These are phyloP conservation scores for Illadopsis cleaveri DNA, from an alignment of 2,113 vertebrate genomes.

Conservation along the genomic window DNA sequence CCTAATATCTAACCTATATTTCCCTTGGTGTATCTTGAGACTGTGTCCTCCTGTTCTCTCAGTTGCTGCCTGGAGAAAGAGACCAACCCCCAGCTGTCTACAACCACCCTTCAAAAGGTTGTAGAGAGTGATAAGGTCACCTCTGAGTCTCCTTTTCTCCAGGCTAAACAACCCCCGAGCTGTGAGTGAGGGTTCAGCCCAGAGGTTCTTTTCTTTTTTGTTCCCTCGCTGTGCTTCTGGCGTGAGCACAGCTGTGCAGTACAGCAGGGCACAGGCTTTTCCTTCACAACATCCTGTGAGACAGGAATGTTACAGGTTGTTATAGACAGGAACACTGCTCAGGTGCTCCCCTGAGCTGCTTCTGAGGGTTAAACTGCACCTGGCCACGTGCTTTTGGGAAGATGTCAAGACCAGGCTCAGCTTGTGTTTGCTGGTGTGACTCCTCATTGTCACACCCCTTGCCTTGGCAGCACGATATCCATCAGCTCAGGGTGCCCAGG, in stretches of 20 bases:
- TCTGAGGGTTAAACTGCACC: neutral
- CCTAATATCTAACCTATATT: too few species aligned
- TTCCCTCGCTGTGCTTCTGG: neutral
- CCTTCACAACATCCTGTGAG: neutral
- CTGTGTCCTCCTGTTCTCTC: too few species aligned
- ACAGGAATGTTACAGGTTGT: accelerated
- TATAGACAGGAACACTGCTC: neutral
- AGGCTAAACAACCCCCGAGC: neutral
- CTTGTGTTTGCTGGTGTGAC: accelerated
- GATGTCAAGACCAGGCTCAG: accelerated
- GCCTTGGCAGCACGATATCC: accelerated
- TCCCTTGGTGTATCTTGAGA: too few species aligned
- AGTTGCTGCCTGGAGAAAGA: too few species aligned
- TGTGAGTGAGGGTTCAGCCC: neutral
- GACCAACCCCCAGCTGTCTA: too few species aligned
- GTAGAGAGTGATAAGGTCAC: too few species aligned
- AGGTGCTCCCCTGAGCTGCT: neutral
- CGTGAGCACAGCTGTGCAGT: accelerated
- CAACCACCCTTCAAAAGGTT: too few species aligned
- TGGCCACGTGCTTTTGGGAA: neutral
- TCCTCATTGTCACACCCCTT: accelerated
- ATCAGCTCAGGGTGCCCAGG: accelerated
- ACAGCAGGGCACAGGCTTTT: neutral
- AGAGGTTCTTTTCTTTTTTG: neutral
- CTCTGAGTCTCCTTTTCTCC: too few species aligned